Base-by-base conservation (phyloP, 2,888 invertebrate species). In the Xylota sylvarum region DNA sequence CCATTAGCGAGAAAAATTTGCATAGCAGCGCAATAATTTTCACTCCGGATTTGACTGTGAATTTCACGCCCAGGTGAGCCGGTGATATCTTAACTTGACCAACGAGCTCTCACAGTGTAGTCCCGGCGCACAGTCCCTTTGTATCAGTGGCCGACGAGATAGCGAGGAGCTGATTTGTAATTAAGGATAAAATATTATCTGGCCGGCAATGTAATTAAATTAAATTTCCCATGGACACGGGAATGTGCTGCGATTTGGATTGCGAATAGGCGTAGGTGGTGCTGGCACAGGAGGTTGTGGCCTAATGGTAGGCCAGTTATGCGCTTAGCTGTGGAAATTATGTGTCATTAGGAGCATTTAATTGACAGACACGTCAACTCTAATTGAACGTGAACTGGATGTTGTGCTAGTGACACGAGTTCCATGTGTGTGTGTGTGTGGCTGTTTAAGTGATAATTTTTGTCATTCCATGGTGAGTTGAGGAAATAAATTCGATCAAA, bases 111-210 rank as follows among this genome's bases (percentile, higher is more conserved):
- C 4, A 9, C 10, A 14, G 12, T 23, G 12, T 10, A 37, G 37
- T 3, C 23, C 1, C 2, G 2, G 23, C 23, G 23, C 48, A 52
- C 9, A 37, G 14, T 1, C 70, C 80, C 62, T 80, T 76, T 65
- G 46, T 64, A 74, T 52, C 37, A 27, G 43, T 80, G 37, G 58
- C 55, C 70, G 37, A 37, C 6, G 10, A 32, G 72, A 82, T 40
- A 72, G 69, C 67, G 60, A 82, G 67, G 32, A 86, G 67, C 82
- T 82, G 86, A 86, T 86, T 86, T 82, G 81, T 86, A 86, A 86
- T 86, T 86, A 82, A 86, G 82, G 77, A 86, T 86, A 86, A 82
- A 81, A 82, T 86, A 86, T 86, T 82, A 82, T 86, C 86, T 72
- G 84, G 43, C 60, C 77, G 82, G 77, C 67, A 76, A 67, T 77